phyloP scores from a whole-genome alignment of 2,113 vertebrate species.

The Rhineura floridana region DNA sequence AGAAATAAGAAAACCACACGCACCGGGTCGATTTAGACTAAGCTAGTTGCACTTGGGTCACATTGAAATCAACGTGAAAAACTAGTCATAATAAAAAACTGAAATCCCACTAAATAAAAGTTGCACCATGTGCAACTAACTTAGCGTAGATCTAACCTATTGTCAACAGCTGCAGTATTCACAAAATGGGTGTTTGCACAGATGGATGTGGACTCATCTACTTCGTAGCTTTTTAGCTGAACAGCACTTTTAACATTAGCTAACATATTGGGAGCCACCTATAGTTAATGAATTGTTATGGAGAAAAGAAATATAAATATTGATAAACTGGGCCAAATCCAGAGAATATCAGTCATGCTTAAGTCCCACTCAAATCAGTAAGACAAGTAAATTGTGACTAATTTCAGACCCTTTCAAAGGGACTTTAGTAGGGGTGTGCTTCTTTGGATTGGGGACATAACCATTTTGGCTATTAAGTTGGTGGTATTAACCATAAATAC shows the following conservation, averaged over 20 bases:
- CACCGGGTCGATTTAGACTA: too few species aligned
- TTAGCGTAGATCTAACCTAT: too few species aligned
- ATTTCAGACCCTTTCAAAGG: background rate
- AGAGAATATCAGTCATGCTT: background rate
- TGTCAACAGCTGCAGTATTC: too few species aligned
- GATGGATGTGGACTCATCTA: background rate
- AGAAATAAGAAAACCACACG: background rate
- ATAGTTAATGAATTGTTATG: background rate
- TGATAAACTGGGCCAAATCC: background rate
- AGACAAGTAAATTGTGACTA: background rate
- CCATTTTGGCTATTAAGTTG: too few species aligned
- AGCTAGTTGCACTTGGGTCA: too few species aligned
- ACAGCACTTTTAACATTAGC: background rate
- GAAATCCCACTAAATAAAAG: too few species aligned
- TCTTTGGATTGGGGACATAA: too few species aligned
- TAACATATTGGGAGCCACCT: background rate
- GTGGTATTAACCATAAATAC: background rate
- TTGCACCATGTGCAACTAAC: too few species aligned
- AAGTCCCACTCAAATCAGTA: background rate
- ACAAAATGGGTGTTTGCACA: background rate
- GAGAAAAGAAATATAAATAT: background rate
- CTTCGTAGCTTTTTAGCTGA: background rate
- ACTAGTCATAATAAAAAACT: too few species aligned
- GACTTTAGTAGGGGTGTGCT: too few species aligned
- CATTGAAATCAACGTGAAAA: too few species aligned